Percentiles rank a stretch among this genome's conserved stretches.
Conservation (phyloP, 1,140 invertebrate genomes). For the Anthonomus grandis region DNA sequence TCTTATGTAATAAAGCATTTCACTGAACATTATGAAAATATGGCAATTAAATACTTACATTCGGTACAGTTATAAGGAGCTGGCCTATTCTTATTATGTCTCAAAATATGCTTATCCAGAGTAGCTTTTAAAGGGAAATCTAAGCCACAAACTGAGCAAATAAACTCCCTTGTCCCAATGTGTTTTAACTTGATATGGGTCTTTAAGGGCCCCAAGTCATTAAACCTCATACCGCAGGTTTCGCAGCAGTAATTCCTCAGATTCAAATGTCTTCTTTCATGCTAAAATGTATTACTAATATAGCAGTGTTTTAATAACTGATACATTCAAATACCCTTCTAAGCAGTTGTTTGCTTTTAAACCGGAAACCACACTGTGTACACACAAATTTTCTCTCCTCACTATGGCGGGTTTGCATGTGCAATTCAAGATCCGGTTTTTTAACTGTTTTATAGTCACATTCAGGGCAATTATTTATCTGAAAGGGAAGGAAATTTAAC, state of each 20-base stretch:
- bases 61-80: slow-evolving; percentile 8
- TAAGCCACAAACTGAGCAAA: slow-evolving; percentile 38
- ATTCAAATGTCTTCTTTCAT: slow-evolving; percentile 49
- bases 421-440: slow-evolving; percentile 35
- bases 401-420: slow-evolving; percentile 47
- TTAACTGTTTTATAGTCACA: slow-evolving; percentile 31
- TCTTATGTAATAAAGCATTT: no score
- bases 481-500: slow-evolving; percentile 20
- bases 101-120: slow-evolving; percentile 35
- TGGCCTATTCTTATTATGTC: slow-evolving; percentile 24
- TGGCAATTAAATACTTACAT: slow-evolving; percentile 13
- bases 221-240: slow-evolving; percentile 37
- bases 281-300: slow-evolving; percentile 49
- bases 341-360: slow-evolving; percentile 19
- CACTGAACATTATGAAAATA: no score
- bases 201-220: slow-evolving; percentile 33
- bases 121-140: slow-evolving; percentile 38
- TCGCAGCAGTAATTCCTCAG: slow-evolving; percentile 34
- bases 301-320: not conserved
- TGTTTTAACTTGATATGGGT: slow-evolving; percentile 38
- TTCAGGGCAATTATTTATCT: slow-evolving; percentile 29
- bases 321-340: slow-evolving; percentile 3
- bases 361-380: slow-evolving; percentile 12
- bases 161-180: slow-evolving; percentile 32
- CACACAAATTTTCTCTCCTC: slow-evolving; percentile 45